Conservation (phyloP, 2,888 invertebrate species). For the Cerastoderma edule region DNA sequence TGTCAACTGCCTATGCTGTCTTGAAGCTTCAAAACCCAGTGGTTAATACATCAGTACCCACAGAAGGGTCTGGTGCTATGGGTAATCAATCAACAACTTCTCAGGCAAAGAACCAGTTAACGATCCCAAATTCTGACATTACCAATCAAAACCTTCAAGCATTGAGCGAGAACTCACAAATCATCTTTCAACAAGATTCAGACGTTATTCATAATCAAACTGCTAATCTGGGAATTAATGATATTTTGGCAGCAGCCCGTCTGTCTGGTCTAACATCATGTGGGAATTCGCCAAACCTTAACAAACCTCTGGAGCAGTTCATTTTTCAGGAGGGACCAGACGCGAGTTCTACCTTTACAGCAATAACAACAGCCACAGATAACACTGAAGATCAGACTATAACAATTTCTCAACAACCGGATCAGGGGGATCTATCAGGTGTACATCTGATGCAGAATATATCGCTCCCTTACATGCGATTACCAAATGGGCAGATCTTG, state of each 20-base stretch:
- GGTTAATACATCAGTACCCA: slow-evolving; percentile 33
- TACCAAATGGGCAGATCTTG: slow-evolving; percentile 63
- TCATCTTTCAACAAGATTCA: neutral
- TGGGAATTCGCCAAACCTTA: slow-evolving; percentile 35
- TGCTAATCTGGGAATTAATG: slow-evolving; percentile 53
- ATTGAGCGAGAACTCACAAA: neutral
- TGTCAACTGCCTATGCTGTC: slow-evolving; percentile 73
- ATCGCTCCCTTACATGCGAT: slow-evolving; percentile 61
- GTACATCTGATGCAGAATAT: slow-evolving; percentile 66
- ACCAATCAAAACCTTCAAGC: neutral
- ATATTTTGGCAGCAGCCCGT: slow-evolving; percentile 56
- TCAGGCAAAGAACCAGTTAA: neutral
- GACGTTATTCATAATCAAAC: slow-evolving; percentile 45
- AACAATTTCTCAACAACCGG: slow-evolving; percentile 27
- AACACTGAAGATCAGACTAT: slow-evolving; percentile 23
- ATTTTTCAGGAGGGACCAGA: neutral
- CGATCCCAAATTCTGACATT: no score
- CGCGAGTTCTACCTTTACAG: neutral
- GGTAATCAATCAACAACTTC: neutral
- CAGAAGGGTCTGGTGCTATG: neutral
- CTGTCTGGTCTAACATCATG: slow-evolving; percentile 41
- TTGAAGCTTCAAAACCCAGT: slow-evolving; percentile 71
- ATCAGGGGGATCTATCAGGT: slow-evolving; percentile 49
- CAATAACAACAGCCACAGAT: neutral
- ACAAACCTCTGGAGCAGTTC: slow-evolving; percentile 15